Evolutionary conservation across 35 echinoderm and acorn worm species (phyloP), one percentile per base, ranked within the genome.

Genomic region (Anneissia japonica): DNA sequence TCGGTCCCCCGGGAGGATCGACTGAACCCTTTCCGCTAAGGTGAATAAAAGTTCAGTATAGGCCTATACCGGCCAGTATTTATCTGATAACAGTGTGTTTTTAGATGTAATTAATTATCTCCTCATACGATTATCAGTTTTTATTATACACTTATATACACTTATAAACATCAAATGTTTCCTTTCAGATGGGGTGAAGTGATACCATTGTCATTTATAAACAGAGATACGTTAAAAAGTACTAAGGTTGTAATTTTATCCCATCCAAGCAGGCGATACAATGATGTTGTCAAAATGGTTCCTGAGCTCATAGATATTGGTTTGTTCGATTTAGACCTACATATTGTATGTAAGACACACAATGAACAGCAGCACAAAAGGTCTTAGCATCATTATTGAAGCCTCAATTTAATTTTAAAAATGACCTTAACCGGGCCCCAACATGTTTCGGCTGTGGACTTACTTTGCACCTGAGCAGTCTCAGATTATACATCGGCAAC

Each of bases 111-210:
- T 51, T n/a, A n/a, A n/a, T n/a, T n/a, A n/a, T n/a, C n/a, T n/a
- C n/a, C n/a, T n/a, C n/a, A n/a, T n/a, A n/a, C n/a, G n/a, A n/a
- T n/a, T n/a, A n/a, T n/a, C n/a, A n/a, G n/a, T n/a, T n/a, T n/a
- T n/a, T n/a, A n/a, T n/a, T n/a, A n/a, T n/a, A n/a, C n/a, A n/a
- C n/a, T n/a, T n/a, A n/a, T n/a, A n/a, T n/a, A n/a, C n/a, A n/a
- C n/a, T n/a, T n/a, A n/a, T n/a, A n/a, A n/a, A n/a, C n/a, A n/a
- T n/a, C n/a, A n/a, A n/a, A n/a, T n/a, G 35, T 39, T 88, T 36
- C 11, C 39, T 26, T 32, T 82, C 80, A 90, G 88, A 84, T 90
- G 88, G 88, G 88, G 88, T 51, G 88, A 90, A 82, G 88, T 90
- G 19, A 79, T 90, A 37, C 88, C 88, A 28, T 77, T 90, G 31